Conservation (phyloP, 1,140 invertebrate genomes). For the Heliconius melpomene region DNA sequence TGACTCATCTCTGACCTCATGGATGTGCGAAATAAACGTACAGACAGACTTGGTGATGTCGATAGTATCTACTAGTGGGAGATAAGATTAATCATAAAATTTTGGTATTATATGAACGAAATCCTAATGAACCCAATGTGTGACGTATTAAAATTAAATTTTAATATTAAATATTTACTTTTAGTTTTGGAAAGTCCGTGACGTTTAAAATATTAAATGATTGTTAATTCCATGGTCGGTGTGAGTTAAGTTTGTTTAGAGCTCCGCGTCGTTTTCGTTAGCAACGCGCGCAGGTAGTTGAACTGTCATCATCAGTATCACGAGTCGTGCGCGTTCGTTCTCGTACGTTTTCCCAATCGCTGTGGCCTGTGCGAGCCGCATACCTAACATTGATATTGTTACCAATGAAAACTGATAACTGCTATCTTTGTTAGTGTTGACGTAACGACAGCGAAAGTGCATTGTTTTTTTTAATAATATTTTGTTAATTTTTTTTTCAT, state of each 20-base stretch:
- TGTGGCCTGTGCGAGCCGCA: background rate
- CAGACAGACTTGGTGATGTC: conserved; percentile 16
- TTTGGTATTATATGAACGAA: background rate
- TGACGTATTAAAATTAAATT: too few relatives aligned
- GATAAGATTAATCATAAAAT: background rate
- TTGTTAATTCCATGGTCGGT: background rate
- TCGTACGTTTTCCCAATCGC: conserved; percentile 16
- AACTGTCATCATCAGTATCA: conserved; percentile 38
- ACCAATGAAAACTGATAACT: conserved; percentile 20
- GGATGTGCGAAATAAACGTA: conserved; percentile 52
- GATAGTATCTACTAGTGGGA: background rate
- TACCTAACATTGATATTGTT: conserved; percentile 17
- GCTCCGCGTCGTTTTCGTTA: conserved; percentile 51
- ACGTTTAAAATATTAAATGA: background rate
- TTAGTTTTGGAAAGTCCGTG: background rate
- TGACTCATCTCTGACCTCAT: conserved; percentile 61
- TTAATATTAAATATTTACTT: background rate
- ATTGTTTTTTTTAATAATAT: background rate
- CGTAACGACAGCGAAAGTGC: conserved; percentile 21
- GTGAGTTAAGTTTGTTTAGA: conserved; percentile 20
- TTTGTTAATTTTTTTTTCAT: too few relatives aligned
- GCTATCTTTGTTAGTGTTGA: conserved; percentile 15
- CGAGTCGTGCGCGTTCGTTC: conserved; percentile 27
- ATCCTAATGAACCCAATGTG: background rate
- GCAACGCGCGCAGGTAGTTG: conserved; percentile 40